Conservation (phyloP, 1,140 invertebrate species). For the Thaumetopoea pityocampa region DNA sequence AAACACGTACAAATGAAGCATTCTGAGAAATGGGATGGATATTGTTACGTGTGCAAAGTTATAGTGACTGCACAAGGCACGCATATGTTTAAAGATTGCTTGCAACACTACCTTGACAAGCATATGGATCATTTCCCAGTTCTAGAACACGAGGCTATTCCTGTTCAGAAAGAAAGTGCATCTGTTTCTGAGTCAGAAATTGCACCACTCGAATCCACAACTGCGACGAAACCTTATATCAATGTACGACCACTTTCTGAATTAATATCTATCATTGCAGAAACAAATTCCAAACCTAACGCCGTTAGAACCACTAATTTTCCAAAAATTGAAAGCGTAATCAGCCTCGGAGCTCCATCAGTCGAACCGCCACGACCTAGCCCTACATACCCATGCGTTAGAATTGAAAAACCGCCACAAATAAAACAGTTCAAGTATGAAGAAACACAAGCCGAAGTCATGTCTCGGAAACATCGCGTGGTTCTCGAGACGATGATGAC, state of each 20-base stretch:
- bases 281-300: too few species aligned
- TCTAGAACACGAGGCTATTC: constrained; percentile 22
- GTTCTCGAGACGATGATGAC: constrained; percentile 54
- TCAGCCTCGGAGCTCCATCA: constrained; percentile 35
- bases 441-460: constrained; percentile 43
- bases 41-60: constrained; percentile 60
- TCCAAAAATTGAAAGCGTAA: constrained; percentile 52
- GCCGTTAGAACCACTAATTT: constrained; percentile 13
- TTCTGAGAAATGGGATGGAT: constrained; percentile 62
- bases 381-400: constrained; percentile 14
- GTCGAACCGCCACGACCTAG: constrained; percentile 16
- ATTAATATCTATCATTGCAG: constrained; percentile 29
- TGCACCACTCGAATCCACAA: constrained; percentile 1
- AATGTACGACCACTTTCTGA: constrained; percentile 53
- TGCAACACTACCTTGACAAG: constrained; percentile 55
- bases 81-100: constrained; percentile 53
- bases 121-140: constrained; percentile 58
- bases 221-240: constrained; percentile 30
- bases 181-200: not conserved
- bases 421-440: constrained; percentile 45
- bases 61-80: constrained; percentile 57
- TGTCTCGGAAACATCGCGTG: constrained; percentile 48
- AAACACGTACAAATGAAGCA: constrained; percentile 61
- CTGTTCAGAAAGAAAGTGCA: too few species aligned
- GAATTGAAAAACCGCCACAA: constrained; percentile 5